These are phyloP conservation scores for Elachura formosa DNA, from an alignment of 2,113 vertebrate genomes.

Conservation along the genomic window DNA sequence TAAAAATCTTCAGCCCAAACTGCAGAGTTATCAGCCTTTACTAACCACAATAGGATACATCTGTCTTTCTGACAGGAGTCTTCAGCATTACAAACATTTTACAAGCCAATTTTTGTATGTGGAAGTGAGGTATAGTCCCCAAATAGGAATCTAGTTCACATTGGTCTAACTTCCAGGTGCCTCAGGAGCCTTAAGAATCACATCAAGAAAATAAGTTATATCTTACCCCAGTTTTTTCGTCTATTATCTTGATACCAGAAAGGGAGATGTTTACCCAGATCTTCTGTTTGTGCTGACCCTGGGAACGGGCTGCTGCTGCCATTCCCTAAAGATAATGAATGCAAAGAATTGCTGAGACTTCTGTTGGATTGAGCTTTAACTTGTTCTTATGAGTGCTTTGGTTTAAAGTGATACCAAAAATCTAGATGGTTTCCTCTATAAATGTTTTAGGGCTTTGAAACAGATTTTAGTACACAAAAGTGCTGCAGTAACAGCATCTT, in stretches of 20 bases:
- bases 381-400: neutral
- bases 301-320: slow-evolving; percentile 91
- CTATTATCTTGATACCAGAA: slow-evolving; percentile 90
- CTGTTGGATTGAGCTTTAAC: neutral
- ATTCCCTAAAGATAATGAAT: slow-evolving; percentile 78
- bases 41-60: neutral
- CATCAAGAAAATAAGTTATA: neutral
- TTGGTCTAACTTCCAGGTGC: neutral
- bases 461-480: neutral
- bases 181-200: neutral
- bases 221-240: slow-evolving; percentile 95
- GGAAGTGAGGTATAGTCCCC: fast-evolving
- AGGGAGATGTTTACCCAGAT: slow-evolving; percentile 94
- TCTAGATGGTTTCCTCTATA: neutral
- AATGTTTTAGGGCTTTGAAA: neutral
- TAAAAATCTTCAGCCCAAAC: neutral
- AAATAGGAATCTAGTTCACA: neutral
- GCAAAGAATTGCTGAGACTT: neutral
- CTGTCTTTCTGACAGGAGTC: neutral
- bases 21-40: neutral
- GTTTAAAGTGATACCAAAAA: neutral
- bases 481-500: neutral
- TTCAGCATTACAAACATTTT: neutral
- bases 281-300: slow-evolving; percentile 95
- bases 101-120: neutral